These are phyloP conservation scores for Acestrorhynchus altus DNA, from an alignment of 2,797 vertebrate species.

Conservation along the genomic window DNA sequence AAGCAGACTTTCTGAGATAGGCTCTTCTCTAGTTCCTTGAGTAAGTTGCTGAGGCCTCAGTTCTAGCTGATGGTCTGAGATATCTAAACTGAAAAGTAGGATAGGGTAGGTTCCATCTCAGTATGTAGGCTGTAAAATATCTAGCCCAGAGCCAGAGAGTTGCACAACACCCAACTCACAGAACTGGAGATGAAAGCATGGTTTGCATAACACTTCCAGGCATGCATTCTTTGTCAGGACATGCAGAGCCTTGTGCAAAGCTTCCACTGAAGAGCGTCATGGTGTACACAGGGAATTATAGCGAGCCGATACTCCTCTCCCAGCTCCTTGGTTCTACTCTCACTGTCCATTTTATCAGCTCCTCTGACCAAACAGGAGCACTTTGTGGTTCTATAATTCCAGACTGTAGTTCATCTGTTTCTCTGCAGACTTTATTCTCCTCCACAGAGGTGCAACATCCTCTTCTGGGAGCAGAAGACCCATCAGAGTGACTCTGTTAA, in stretches of 20 bases:
- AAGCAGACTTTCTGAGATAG: background rate
- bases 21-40: no score
- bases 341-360: no score
- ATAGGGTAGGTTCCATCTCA: background rate
- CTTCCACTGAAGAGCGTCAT: background rate
- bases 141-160: slow-evolving; percentile 54
- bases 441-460: no score
- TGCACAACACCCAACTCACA: slow-evolving; percentile 51
- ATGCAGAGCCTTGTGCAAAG: slow-evolving; percentile 57
- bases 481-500: no score
- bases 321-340: no score
- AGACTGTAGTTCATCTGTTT: no score
- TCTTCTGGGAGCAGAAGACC: no score
- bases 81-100: slow-evolving; percentile 5
- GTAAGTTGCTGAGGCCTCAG: background rate
- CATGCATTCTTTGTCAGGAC: slow-evolving; percentile 57
- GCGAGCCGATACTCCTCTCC: no score
- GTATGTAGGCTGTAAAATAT: slow-evolving; percentile 20
- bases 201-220: slow-evolving; percentile 60
- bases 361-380: no score
- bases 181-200: slow-evolving; percentile 42
- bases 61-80: background rate
- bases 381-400: no score
- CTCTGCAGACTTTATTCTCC: no score
- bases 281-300: background rate